phyloP scores from a whole-genome alignment of 2,888 invertebrate species.

The Heliconius charithonia region DNA sequence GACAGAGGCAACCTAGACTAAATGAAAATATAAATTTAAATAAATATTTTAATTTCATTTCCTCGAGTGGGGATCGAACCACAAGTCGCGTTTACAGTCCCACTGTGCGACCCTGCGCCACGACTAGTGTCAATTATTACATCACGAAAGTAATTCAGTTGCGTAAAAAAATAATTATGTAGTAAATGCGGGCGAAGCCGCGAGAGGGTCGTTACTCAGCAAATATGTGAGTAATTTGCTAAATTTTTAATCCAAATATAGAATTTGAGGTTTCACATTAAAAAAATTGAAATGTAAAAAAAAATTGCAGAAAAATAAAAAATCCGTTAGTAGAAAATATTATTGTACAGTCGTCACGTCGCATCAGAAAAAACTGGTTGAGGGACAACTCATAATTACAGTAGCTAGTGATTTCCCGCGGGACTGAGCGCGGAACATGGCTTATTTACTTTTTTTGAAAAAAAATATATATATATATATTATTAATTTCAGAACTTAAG shows the following conservation, averaged over 20 bases:
- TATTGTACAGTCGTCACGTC: constrained; percentile 48
- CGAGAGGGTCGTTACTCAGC: no score
- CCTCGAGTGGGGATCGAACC: no score
- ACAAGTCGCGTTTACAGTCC: no score
- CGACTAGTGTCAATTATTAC: no score
- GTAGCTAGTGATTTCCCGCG: constrained; percentile 72
- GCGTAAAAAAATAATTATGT: no score
- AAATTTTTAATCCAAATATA: not conserved
- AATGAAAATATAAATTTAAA: no score
- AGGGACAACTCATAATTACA: constrained; percentile 70
- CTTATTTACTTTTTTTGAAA: constrained; percentile 45
- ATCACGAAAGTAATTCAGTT: no score
- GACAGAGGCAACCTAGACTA: no score
- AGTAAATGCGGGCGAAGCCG: no score
- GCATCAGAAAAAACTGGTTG: constrained; percentile 50
- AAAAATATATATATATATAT: constrained; percentile 48
- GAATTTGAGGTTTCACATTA: not conserved
- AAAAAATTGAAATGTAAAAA: constrained; percentile 6
- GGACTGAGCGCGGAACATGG: constrained; percentile 49
- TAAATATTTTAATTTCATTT: no score
- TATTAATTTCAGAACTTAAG: constrained; percentile 50
- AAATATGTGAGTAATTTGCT: not conserved
- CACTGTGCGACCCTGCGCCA: no score
- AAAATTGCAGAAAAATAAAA: constrained; percentile 19
- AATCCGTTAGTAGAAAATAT: constrained; percentile 44